A percentile compares a stretch with the other conserved stretches of the same genome.
These are phyloP conservation scores for Trichomycterus rosablanca DNA, from an alignment of 2,113 vertebrate genomes.

Conservation along the genomic window DNA sequence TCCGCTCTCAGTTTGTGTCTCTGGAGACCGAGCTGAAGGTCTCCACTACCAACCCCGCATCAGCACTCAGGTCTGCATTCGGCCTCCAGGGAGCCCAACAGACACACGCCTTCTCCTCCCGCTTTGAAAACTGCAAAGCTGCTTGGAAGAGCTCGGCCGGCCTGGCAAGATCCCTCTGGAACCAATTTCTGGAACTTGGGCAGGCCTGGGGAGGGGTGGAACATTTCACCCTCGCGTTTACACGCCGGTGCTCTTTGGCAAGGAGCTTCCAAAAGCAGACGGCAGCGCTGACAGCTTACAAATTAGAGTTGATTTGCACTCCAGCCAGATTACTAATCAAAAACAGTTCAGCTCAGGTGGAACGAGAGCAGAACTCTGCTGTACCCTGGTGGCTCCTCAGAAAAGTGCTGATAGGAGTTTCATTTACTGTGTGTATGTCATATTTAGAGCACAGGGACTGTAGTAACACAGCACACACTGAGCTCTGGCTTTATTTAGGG, in stretches of 20 bases:
- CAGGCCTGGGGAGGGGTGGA: conserved; percentile 47
- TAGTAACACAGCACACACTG: too few species aligned
- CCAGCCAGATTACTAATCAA: conserved; percentile 58
- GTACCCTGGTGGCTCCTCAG: conserved; percentile 56
- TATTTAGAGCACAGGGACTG: too few species aligned
- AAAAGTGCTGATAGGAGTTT: too few species aligned
- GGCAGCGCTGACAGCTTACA: conserved; percentile 75
- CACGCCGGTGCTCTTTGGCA: conserved; percentile 60
- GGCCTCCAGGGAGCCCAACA: conserved; percentile 14
- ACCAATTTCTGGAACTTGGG: conserved; percentile 65
- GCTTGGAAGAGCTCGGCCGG: conserved; percentile 47
- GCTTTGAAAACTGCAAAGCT: conserved; percentile 46
- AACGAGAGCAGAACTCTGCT: conserved; percentile 46
- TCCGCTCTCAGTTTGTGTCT: neutral
- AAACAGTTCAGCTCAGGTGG: conserved; percentile 50
- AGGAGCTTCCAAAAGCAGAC: conserved; percentile 60
- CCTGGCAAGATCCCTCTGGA: conserved; percentile 63
- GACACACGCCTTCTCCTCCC: neutral
- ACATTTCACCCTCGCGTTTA: conserved; percentile 57
- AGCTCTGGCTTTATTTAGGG: too few species aligned
- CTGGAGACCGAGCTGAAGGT: conserved; percentile 23
- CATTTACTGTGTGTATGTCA: too few species aligned
- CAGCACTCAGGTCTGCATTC: conserved; percentile 12
- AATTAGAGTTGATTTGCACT: conserved; percentile 69
- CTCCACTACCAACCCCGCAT: conserved; percentile 8